Evolutionary conservation across 2,113 vertebrate species (phyloP), one percentile per base, ranked within the genome.

Genomic region (Bufo gargarizans): DNA sequence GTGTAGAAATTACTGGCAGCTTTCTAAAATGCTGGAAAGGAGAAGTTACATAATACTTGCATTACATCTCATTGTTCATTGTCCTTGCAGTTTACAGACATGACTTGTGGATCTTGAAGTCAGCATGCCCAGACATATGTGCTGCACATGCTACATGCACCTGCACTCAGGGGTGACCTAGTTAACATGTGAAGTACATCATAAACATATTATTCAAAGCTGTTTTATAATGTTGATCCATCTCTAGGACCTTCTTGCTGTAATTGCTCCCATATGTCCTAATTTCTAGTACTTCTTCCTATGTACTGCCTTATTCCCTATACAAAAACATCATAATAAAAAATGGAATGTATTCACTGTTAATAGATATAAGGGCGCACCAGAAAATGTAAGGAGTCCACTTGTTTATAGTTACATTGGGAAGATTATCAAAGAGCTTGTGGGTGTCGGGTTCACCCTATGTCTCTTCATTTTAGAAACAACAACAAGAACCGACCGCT

Each of bases 401-500:
- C 45, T 83, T 69, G 47, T n/a, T 47, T 69, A 58, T 20, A 43
- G 78, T 11, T 19, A 9, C 8, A 61, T 76, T 82, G 53, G 77
- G 55, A 81, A 58, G 13, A 50, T 58, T 58, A 81, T 88, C 79
- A 88, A 82, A 82, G 86, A 58, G 76, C 59, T 50, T 45, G 22
- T 82, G 63, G 63, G 78, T 82, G 78, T 88, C 79, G 14, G 55
- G 12, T 69, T 88, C 65, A 88, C 67, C 55, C 67, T 82, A 45
- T 63, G 86, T 81, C 43, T 19, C 85, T 67, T 59, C 81, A 87
- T 93, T 92, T 47, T 91, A 93, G 92, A 0, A 91, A 67, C 88
- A 96, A 91, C 92, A 93, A 95, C 90, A 96, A 97, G 93, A 94
- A 96, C 90, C 94, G 96, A 67, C 97, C 97, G 5, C 93, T 94